Evolutionary conservation across 2,888 invertebrate genomes (phyloP).

Genomic region (Mylabris sibirica): DNA sequence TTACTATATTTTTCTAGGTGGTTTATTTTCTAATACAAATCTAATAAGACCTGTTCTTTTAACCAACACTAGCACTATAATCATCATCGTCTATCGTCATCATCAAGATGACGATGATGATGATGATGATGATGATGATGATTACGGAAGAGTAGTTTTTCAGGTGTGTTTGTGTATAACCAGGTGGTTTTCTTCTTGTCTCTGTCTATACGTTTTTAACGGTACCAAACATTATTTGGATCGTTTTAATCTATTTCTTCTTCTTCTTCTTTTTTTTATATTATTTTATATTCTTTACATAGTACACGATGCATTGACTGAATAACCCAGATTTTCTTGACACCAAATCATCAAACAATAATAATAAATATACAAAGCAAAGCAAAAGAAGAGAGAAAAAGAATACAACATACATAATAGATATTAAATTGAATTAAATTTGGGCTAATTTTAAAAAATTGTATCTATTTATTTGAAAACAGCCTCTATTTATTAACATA

Average conservation of each 20-base stretch:
- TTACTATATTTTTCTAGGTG: too few species aligned
- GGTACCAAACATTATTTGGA: neutral
- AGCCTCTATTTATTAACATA: too few species aligned
- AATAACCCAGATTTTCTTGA: neutral
- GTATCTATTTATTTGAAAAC: too few species aligned
- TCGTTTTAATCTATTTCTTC: neutral
- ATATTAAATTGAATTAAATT: neutral
- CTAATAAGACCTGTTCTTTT: neutral
- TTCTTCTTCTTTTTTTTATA: neutral
- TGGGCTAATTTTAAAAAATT: too few species aligned
- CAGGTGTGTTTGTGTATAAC: neutral
- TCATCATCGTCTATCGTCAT: too few species aligned
- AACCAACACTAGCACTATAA: too few species aligned
- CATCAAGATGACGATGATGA: too few species aligned
- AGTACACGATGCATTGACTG: neutral
- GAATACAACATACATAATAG: neutral
- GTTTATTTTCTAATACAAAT: neutral
- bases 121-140: neutral
- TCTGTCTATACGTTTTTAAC: neutral
- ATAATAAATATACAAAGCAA: neutral
- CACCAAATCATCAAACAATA: neutral
- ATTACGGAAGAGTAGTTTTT: constrained; percentile 9
- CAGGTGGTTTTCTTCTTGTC: constrained; percentile 8
- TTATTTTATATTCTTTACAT: too few species aligned
- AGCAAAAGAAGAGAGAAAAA: neutral